Conservation (phyloP, 2,888 invertebrate genomes). For the Oxystoma pomonae region DNA sequence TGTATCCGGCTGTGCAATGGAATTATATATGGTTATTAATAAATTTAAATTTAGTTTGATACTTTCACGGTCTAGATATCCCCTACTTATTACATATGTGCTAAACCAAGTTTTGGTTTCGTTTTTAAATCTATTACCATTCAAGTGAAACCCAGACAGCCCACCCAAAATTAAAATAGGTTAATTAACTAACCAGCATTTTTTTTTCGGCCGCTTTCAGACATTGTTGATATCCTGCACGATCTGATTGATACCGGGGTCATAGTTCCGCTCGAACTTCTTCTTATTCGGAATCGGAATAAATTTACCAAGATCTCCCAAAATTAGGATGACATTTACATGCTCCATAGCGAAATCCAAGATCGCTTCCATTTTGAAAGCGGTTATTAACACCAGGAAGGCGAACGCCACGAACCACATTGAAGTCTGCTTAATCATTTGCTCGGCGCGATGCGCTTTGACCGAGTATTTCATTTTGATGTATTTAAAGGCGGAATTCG, state of each 20-base stretch:
- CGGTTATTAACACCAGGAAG: conserved; percentile 55
- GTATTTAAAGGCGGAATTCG: conserved; percentile 74
- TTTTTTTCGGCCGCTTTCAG: conserved; percentile 46
- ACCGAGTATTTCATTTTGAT: conserved; percentile 62
- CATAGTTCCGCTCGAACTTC: conserved; percentile 44
- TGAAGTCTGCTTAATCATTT: conserved; percentile 75
- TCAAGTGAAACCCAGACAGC: too few species aligned
- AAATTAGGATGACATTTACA: conserved; percentile 35
- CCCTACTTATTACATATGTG: too few species aligned
- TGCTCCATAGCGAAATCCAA: conserved; percentile 48
- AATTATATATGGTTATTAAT: too few species aligned
- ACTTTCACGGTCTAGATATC: too few species aligned
- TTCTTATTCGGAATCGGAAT: conserved; percentile 28
- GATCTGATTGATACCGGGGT: conserved; percentile 61
- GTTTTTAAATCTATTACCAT: too few species aligned
- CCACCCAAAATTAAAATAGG: too few species aligned
- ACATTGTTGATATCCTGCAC: conserved; percentile 60
- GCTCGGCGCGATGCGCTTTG: conserved; percentile 62
- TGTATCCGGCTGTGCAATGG: too few species aligned
- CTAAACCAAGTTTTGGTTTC: too few species aligned
- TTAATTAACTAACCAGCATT: too few species aligned
- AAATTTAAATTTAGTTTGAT: too few species aligned
- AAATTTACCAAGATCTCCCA: conserved; percentile 28
- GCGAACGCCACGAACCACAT: conserved; percentile 65
- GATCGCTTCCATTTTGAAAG: conserved; percentile 61